These are phyloP conservation scores for Macrotrachela quadricornifera DNA, from an alignment of 1,140 invertebrate genomes.

Conservation along the genomic window DNA sequence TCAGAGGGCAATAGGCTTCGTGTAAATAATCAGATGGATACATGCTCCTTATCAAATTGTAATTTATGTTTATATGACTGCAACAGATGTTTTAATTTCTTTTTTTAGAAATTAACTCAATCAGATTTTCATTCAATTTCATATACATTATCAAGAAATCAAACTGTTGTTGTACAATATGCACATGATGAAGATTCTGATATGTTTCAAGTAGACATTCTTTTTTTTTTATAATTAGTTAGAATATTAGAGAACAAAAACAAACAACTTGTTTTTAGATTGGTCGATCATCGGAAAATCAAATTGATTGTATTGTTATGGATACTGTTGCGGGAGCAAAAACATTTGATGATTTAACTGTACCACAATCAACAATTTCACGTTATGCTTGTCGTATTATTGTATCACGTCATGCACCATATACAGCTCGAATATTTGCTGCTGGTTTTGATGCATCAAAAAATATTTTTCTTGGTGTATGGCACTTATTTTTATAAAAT, in stretches of 20 bases:
- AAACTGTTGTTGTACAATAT: constrained; percentile 92
- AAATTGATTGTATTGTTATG: constrained; percentile 98
- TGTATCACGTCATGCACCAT: constrained; percentile 61
- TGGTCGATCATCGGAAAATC: constrained; percentile 80
- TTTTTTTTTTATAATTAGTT: constrained; percentile 78
- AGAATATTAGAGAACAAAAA: too few relatives aligned
- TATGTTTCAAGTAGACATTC: constrained; percentile 96
- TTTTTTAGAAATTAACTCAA: constrained; percentile 62
- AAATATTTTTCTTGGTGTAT: constrained; percentile 95
- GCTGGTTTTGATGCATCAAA: constrained; percentile 91
- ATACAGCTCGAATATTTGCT: constrained; percentile 75
- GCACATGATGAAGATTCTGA: constrained; percentile 76
- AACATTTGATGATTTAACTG: too few relatives aligned
- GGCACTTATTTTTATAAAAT: constrained; percentile 18
- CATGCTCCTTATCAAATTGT: neutral
- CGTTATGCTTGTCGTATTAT: constrained; percentile 91
- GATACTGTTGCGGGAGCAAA: constrained; percentile 59
- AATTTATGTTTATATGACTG: neutral
- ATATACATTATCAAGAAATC: constrained; percentile 78
- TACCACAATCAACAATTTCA: constrained; percentile 47
- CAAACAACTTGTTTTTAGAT: constrained; percentile 39
- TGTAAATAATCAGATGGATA: neutral
- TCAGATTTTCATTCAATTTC: constrained; percentile 63
- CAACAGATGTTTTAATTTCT: constrained; percentile 2
- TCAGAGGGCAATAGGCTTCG: neutral